Evolutionary conservation across 2,888 invertebrate genomes (phyloP), one percentile per base, ranked within the genome.

Genomic region (Lepidonotus clava): DNA sequence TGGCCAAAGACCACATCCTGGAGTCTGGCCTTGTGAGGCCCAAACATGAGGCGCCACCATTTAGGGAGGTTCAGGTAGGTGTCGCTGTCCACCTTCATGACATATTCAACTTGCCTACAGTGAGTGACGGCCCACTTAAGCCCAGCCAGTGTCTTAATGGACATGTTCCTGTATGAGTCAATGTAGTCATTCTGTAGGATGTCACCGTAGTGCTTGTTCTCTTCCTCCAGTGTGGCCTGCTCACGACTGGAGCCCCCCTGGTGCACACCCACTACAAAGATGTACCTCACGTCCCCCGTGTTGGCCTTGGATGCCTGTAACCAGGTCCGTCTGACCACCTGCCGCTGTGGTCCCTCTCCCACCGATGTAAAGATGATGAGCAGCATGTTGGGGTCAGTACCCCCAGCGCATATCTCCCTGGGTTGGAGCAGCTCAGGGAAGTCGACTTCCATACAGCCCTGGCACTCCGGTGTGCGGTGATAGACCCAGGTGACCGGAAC

Each of bases 51-150:
- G 4, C 34, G 0, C 51, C 11, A 32, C 80, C 80, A 80, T 46
- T 80, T 80, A 5, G 80, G 80, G 28, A 80, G n/a, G 46, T 80
- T 80, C 14, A 80, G 14, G 46, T 46, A 80, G 28, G 46, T 46
- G 46, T 80, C 80, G 1, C 28, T 24, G 28, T 80, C 80, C 46
- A 80, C n/a, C 51, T 80, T 80, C 80, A 80, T 80, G 14, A 80
- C 34, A 32, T 46, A 51, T 1, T 41, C 24, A 4, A 41, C 80
- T 28, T 41, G 21, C 0, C 11, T 28, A 80, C 80, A 80, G 46
- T 80, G 21, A 11, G n/a, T 80, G 5, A 11, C 51, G 11, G 51
- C 41, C 80, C 80, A 80, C 14, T 46, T 18, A 21, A 80, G 28
- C 11, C 80, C 80, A 41, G 80, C 21, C 1, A 80, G n/a, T 11